Evolutionary conservation across 2,113 vertebrate genomes (phyloP).

Genomic region (Pseudopodoces humilis): DNA sequence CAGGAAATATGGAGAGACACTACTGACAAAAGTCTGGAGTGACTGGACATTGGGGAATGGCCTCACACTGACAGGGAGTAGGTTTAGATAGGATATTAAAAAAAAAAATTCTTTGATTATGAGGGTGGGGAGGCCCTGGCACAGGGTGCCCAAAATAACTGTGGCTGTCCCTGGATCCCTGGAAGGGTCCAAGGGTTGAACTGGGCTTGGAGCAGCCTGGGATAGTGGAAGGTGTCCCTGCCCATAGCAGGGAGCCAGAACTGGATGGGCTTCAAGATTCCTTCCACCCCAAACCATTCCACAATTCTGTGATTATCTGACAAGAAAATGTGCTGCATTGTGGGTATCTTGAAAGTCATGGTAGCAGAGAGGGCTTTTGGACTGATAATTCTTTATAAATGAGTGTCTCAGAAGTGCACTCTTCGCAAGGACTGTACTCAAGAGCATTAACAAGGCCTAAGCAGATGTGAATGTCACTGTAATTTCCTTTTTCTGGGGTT

Average conservation of each 20-base stretch:
- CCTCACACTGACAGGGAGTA: background rate
- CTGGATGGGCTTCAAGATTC: background rate
- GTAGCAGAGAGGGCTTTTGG: background rate
- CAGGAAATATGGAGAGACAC: background rate
- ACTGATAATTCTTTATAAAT: background rate
- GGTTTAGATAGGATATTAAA: no score
- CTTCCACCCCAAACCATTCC: background rate
- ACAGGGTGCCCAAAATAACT: background rate
- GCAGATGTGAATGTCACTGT: background rate
- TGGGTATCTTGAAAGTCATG: background rate
- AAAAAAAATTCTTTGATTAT: no score
- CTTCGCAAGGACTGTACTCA: background rate
- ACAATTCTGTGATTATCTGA: background rate
- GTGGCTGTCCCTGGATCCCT: background rate
- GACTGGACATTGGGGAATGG: background rate
- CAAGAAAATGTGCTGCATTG: background rate
- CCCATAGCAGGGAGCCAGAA: rapidly evolving
- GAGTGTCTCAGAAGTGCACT: background rate
- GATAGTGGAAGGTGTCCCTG: rapidly evolving
- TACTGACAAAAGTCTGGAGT: background rate
- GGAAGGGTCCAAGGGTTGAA: background rate
- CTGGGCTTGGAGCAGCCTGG: rapidly evolving
- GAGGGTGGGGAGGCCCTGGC: background rate
- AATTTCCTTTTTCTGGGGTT: background rate
- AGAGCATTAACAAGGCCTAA: background rate